Base-by-base conservation (phyloP, 2,113 vertebrate genomes). In the Paramisgurnus dabryanus region DNA sequence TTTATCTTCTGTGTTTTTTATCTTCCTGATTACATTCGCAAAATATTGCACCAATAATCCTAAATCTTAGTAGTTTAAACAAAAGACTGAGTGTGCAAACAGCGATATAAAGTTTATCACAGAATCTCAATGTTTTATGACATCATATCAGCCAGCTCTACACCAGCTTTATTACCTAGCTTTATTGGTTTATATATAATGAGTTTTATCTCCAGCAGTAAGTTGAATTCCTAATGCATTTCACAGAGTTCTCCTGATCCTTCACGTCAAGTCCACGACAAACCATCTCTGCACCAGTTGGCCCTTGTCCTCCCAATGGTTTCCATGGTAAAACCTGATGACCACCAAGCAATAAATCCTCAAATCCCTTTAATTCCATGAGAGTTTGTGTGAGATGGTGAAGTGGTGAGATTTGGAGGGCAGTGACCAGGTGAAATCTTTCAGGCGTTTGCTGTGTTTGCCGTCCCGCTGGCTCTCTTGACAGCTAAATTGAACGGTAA, bases 111-210 rank as follows among this genome's bases (percentile, higher is more conserved):
- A 34, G 27, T 34, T 34, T 34, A 34, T 34, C 27, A 34, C 27
- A 34, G 27, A 34, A 34, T 34, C 27, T 34, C 27, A 34, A 34
- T 34, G 27, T 34, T 34, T 34, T 34, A 34, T 34, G 27, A 34
- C 27, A 34, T 34, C 27, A 34, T 34, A 34, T 34, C 27, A 34
- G 27, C 27, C 27, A 34, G 27, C 27, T 34, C 27, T 34, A 22
- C 65, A 65, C 66, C 76, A 41, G 57, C 76, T 65, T 57, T 34
- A 43, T 13, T 41, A n/a, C 65, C 17, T 72, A 47, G 8, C 55
- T 78, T 60, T 78, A n/a, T 64, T 45, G 18, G 15, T 57, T 63
- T 66, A 67, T 73, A 39, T 57, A 50, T 78, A 67, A 78, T 64
- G 43, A 68, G 79, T 27, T 34, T 78, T 60, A 63, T 55, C 55